Conservation (phyloP, 2,888 invertebrate genomes). For the Boloria euphrosyne region DNA sequence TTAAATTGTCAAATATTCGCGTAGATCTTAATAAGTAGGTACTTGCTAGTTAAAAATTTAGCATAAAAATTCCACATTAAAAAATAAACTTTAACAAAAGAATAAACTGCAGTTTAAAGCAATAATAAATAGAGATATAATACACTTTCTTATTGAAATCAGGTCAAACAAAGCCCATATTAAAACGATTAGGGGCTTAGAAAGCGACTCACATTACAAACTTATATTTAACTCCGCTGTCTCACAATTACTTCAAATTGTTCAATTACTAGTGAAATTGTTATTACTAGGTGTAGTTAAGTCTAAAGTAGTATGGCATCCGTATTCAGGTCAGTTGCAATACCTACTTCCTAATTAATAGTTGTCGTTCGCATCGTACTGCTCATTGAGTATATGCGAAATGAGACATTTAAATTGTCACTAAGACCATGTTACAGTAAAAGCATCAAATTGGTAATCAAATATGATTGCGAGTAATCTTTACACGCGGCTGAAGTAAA, state of each 20-base stretch:
- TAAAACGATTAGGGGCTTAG: slow-evolving; percentile 8
- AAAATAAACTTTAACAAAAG: too few species aligned
- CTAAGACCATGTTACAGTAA: background rate
- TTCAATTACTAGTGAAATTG: slow-evolving; percentile 23
- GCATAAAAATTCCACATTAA: too few species aligned
- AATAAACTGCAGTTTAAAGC: slow-evolving; percentile 14
- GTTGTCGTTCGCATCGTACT: slow-evolving; percentile 49
- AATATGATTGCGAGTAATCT: too few species aligned
- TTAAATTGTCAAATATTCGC: too few species aligned
- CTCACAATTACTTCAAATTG: slow-evolving; percentile 17
- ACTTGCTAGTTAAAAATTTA: too few species aligned
- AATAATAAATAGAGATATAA: background rate
- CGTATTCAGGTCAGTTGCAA: slow-evolving; percentile 44
- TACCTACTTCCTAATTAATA: slow-evolving; percentile 52
- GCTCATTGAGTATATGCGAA: slow-evolving; percentile 31
- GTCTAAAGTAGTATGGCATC: slow-evolving; percentile 20
- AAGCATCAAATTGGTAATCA: too few species aligned
- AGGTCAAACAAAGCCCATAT: background rate
- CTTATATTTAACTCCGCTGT: slow-evolving; percentile 14
- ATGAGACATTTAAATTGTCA: slow-evolving; percentile 21
- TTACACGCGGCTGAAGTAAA: too few species aligned
- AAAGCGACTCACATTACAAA: slow-evolving; percentile 13
- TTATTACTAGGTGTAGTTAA: slow-evolving; percentile 28
- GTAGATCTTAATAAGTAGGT: too few species aligned
- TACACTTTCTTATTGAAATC: background rate